Evolutionary conservation across 2,113 vertebrate species (phyloP), one percentile per base, ranked within the genome.

Genomic region (Protomyctophum bolini): DNA sequence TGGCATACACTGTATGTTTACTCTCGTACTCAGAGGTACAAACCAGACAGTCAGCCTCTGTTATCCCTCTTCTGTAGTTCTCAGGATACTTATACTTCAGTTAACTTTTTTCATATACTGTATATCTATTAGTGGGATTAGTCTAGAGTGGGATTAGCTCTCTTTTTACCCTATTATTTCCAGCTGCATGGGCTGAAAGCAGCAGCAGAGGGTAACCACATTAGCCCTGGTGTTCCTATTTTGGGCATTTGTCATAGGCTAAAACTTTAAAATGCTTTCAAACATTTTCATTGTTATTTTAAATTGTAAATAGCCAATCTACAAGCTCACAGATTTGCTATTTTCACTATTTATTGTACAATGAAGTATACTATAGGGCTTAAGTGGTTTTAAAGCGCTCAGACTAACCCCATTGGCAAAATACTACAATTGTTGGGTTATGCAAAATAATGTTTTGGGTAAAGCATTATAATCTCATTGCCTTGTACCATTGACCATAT

Each of bases 371-470:
- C 1, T 52, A 52, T 52, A 58, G 21, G 6, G 15, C 8, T 58
- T 21, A 66, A 14, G 78, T 15, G n/a, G 11, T 54, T 21, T 11
- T 2, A 41, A 41, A 41, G 33, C 33, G 33, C 3, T 41, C 33
- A 41, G 33, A 41, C 33, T 41, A 41, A 74, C 77, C 66, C 82
- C 59, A 6, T 64, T 70, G 66, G 75, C 73, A 73, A 71, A 41
- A 76, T 66, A 80, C 73, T 84, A 75, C 78, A 82, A 83, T 76
- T 82, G 76, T 21, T 77, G 59, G 50, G 63, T 91, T 90, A 76
- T 66, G 50, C 90, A 91, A 91, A 70, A 81, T 68, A 76, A 85
- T 87, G 21, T 21, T 88, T 83, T 67, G 62, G 67, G 52, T 72
- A 15, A 55, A 50, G 67, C 81, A 81, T 84, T 87, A 81, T 88